These are phyloP conservation scores for Brachyhypopomus gauderio DNA, from an alignment of 2,113 vertebrate genomes.

Conservation along the genomic window DNA sequence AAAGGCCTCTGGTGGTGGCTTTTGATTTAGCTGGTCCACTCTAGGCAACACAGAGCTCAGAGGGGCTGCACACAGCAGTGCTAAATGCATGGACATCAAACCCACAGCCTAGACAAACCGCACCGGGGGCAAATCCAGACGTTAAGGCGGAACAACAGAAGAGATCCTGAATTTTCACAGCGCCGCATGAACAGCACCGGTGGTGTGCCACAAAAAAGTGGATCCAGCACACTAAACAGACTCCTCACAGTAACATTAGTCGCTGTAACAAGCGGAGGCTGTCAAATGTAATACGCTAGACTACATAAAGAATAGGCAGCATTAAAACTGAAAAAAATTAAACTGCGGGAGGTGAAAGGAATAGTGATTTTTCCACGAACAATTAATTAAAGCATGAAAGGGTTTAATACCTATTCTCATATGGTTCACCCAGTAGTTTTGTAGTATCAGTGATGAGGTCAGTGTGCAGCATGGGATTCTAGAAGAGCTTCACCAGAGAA, in stretches of 20 bases:
- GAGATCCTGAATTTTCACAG: neutral
- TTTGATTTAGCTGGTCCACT: constrained; percentile 11
- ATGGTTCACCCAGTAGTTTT: neutral
- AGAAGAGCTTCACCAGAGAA: constrained; percentile 2
- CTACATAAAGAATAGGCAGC: neutral
- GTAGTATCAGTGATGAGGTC: constrained; percentile 6
- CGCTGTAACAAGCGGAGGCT: neutral
- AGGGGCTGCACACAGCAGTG: neutral
- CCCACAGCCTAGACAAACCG: neutral
- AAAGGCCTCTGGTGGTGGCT: neutral
- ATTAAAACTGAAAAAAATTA: neutral
- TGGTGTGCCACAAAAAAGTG: neutral
- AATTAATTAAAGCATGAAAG: neutral
- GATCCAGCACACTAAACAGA: neutral
- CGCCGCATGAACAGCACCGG: neutral
- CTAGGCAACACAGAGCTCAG: constrained; percentile 4
- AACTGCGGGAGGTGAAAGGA: neutral
- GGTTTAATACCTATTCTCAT: neutral
- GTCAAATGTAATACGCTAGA: neutral
- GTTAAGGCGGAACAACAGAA: neutral
- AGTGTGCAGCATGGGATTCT: neutral
- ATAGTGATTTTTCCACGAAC: neutral
- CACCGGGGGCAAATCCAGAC: neutral
- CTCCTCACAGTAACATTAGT: neutral
- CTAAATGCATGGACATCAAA: neutral